Evolutionary conservation across 2,888 invertebrate genomes (phyloP).

Genomic region (Cheilosia pagana): DNA sequence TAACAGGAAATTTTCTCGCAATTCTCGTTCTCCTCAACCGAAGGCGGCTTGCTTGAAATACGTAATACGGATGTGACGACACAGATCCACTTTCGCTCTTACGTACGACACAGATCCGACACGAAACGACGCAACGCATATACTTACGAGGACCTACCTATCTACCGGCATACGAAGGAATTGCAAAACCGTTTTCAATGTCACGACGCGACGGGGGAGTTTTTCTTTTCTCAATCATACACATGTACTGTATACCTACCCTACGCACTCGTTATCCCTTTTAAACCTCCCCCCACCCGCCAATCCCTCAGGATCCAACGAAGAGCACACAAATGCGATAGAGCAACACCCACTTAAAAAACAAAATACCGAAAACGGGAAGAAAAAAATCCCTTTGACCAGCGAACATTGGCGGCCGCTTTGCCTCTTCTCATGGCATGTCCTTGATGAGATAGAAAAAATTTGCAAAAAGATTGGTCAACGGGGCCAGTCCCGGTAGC

Average conservation of each 20-base stretch:
- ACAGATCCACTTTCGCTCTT: conserved; percentile 59
- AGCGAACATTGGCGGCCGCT: conserved; percentile 11
- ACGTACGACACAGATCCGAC: background rate
- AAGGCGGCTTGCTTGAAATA: too few species aligned
- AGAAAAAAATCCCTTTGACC: background rate
- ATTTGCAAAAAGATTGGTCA: conserved; percentile 50
- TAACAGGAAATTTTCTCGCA: conserved; percentile 31
- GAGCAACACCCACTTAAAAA: conserved; percentile 30
- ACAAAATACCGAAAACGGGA: background rate
- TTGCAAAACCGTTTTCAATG: conserved; percentile 54
- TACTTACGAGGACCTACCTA: too few species aligned
- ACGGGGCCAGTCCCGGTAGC: conserved; percentile 13
- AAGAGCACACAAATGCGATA: background rate
- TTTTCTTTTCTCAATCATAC: conserved; percentile 1
- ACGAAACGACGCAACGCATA: background rate
- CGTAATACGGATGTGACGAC: conserved; percentile 48
- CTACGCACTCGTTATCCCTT: conserved; percentile 17
- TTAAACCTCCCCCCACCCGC: background rate
- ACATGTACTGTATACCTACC: background rate
- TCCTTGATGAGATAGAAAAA: background rate
- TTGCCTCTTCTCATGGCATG: background rate
- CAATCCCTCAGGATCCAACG: too few species aligned
- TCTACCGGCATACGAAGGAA: background rate
- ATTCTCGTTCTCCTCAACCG: conserved; percentile 20
- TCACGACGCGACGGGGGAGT: conserved; percentile 28